Percentiles rank a stretch among this genome's conserved stretches.
Conservation (phyloP, 2,797 vertebrate species). For the Acanthornis magna region DNA sequence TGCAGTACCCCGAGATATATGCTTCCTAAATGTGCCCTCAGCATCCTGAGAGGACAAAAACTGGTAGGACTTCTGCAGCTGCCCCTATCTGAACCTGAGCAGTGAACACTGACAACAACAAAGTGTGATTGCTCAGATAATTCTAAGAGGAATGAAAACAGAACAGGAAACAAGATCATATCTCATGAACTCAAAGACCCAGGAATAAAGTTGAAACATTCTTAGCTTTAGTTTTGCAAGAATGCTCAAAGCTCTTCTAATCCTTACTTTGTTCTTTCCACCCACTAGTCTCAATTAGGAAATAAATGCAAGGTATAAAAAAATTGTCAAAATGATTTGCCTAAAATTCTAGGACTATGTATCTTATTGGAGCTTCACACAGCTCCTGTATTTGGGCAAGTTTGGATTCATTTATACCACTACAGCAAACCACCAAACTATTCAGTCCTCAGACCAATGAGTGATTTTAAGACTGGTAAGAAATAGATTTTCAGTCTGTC, state of each 20-base stretch:
- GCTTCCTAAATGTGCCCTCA: neutral
- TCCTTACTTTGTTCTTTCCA: neutral
- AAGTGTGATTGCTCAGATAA: neutral
- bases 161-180: neutral
- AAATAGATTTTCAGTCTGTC: neutral
- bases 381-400: neutral
- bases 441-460: neutral
- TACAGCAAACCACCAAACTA: neutral
- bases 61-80: neutral
- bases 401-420: neutral
- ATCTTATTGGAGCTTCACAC: neutral
- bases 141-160: neutral
- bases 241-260: neutral
- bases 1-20: neutral
- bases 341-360: neutral
- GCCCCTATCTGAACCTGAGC: neutral
- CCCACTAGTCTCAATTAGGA: neutral
- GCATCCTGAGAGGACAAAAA: neutral
- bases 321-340: neutral
- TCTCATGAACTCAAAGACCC: neutral
- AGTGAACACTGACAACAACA: neutral
- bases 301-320: neutral
- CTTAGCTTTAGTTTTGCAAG: neutral
- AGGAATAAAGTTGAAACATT: neutral
- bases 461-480: neutral